phyloP scores from a whole-genome alignment of 2,888 invertebrate species.

The Nomada fucata region DNA sequence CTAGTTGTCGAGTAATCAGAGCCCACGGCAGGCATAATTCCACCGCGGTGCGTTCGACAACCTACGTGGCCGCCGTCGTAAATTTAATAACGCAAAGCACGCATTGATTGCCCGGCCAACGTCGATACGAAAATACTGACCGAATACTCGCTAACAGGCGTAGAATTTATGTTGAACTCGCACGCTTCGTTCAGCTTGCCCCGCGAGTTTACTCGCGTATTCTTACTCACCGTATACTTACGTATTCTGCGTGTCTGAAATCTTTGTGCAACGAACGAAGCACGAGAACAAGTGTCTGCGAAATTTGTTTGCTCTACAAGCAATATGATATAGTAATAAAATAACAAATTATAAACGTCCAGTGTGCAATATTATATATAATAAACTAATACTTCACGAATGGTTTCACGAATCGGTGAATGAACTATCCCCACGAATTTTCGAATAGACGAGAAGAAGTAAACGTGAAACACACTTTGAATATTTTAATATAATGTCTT shows the following conservation, averaged over 20 bases:
- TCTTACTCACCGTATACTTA: too few species aligned
- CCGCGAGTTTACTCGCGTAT: neutral
- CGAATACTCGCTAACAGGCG: neutral
- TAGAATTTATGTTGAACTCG: neutral
- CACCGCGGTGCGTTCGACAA: neutral
- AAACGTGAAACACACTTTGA: too few species aligned
- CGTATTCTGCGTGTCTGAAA: neutral
- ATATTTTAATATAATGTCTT: too few species aligned
- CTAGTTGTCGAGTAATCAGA: constrained; percentile 15
- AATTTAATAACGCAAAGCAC: constrained; percentile 41
- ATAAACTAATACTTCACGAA: too few species aligned
- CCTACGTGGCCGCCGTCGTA: neutral
- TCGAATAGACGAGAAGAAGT: too few species aligned
- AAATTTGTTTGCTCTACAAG: neutral
- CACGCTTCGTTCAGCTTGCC: neutral
- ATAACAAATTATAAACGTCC: neutral
- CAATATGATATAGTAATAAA: neutral
- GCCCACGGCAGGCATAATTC: constrained; percentile 4
- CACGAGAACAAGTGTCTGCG: neutral
- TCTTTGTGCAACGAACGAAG: neutral
- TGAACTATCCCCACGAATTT: too few species aligned
- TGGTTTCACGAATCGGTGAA: too few species aligned
- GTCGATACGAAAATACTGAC: constrained; percentile 29
- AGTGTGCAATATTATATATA: too few species aligned
- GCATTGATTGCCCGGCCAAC: constrained; percentile 16